A percentile compares a stretch with the other conserved stretches of the same genome.
Evolutionary conservation across 2,888 invertebrate genomes (phyloP).

Genomic region (Phoronis australis): DNA sequence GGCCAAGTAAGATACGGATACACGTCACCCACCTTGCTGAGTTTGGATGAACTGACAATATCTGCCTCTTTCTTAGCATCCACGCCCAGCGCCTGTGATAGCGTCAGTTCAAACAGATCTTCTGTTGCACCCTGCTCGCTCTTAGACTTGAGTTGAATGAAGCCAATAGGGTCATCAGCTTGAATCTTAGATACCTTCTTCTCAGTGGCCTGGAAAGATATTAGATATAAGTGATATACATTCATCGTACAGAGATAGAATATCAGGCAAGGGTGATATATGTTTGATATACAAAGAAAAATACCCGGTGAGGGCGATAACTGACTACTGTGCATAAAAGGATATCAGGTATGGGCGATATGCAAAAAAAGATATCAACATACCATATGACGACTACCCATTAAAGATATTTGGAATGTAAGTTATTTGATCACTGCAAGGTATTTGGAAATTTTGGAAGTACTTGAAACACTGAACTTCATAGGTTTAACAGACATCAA

Average conservation of each 20-base stretch:
- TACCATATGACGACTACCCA: too few species aligned
- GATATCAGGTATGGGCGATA: too few species aligned
- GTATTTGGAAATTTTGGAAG: too few species aligned
- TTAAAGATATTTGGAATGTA: too few species aligned
- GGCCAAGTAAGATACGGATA: too few species aligned
- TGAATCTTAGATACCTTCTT: slow-evolving; percentile 65
- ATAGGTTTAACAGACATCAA: too few species aligned
- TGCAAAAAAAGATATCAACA: too few species aligned
- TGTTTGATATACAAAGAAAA: background rate
- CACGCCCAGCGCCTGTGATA: slow-evolving; percentile 77
- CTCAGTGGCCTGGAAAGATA: slow-evolving; percentile 52
- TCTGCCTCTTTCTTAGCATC: slow-evolving; percentile 53
- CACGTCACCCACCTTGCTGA: slow-evolving; percentile 62
- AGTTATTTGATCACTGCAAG: too few species aligned
- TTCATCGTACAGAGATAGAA: background rate
- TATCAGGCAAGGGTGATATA: background rate
- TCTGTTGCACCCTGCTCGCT: slow-evolving; percentile 60
- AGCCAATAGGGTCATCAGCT: slow-evolving; percentile 79
- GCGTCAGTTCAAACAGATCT: slow-evolving; percentile 88
- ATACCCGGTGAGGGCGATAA: too few species aligned
- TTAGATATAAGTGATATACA: background rate
- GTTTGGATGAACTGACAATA: slow-evolving; percentile 56
- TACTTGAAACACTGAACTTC: too few species aligned
- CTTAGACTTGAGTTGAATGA: slow-evolving; percentile 67
- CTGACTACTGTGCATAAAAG: too few species aligned